Evolutionary conservation across 2,113 vertebrate species (phyloP), one percentile per base, ranked within the genome.

Genomic region (Neopipo cinnamomea): DNA sequence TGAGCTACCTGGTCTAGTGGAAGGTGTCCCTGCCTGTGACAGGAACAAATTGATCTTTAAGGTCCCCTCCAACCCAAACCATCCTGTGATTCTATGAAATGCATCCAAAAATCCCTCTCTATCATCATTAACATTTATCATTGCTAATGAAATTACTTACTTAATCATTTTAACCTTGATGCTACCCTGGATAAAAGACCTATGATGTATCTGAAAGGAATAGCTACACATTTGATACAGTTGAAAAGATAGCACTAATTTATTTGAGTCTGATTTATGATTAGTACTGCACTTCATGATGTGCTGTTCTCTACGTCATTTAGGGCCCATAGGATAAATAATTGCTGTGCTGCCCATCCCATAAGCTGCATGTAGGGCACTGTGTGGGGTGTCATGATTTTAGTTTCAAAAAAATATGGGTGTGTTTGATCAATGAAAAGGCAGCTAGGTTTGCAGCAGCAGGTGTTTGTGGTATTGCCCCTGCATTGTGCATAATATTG

Each of bases 91-190:
- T 77, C 65, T 58, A 2, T 84, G 88, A 94, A 88, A 95, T 88
- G 84, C 44, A 87, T 92, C 79, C 41, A 47, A 80, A 88, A 88
- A 53, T 93, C 59, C 19, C 75, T 91, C 78, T 91, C 68, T 81
- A 65, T 62, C 84, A 68, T 81, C 2, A 2, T 92, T 96, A 95
- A 90, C 89, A 91, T 92, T 94, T 95, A 94, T 97, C 95, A 96
- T 93, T 82, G 72, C 90, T 90, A 88, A 93, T 95, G 86, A 94
- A 96, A 96, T 96, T 96, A 94, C 78, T 93, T 91, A 92, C 84
- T 83, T 92, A 96, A 97, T 96, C 80, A 92, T 96, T 93, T 97
- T 97, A 96, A 97, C 91, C 91, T 93, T 95, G 94, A 91, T 94
- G 84, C 89, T 97, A 71, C 66, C 79, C 94, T 91, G 85, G 85